Evolutionary conservation across 2,888 invertebrate genomes (phyloP).

Genomic region (Podotricha telesiphe): DNA sequence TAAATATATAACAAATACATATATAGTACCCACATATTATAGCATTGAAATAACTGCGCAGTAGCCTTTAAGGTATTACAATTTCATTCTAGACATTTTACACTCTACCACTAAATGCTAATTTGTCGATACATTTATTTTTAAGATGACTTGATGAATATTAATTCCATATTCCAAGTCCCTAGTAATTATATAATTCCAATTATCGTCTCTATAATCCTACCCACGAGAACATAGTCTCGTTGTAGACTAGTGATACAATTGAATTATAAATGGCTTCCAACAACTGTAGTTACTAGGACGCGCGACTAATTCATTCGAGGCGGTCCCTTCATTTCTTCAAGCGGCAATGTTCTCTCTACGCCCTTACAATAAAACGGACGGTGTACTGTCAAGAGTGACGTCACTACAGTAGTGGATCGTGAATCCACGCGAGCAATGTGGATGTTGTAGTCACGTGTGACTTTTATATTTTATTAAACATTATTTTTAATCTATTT

Average conservation of each 20-base stretch:
- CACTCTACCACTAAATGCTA: no score
- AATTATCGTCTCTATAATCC: neutral
- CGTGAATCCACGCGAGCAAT: conserved; percentile 6
- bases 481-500: no score
- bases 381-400: neutral
- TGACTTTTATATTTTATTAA: neutral
- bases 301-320: neutral
- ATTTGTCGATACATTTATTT: no score
- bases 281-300: neutral
- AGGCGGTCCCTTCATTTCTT: neutral
- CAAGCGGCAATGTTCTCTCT: conserved; percentile 11
- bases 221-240: conserved; percentile 5
- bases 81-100: no score
- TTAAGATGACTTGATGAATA: no score
- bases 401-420: conserved; percentile 2
- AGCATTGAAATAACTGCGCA: no score
- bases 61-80: no score
- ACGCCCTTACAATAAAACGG: neutral
- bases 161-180: no score
- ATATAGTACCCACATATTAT: no score
- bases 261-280: conserved; percentile 24
- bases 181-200: neutral
- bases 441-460: neutral
- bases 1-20: no score
- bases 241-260: conserved; percentile 13